Conservation (phyloP, 2,797 vertebrate species). For the Mastacembelus armatus region DNA sequence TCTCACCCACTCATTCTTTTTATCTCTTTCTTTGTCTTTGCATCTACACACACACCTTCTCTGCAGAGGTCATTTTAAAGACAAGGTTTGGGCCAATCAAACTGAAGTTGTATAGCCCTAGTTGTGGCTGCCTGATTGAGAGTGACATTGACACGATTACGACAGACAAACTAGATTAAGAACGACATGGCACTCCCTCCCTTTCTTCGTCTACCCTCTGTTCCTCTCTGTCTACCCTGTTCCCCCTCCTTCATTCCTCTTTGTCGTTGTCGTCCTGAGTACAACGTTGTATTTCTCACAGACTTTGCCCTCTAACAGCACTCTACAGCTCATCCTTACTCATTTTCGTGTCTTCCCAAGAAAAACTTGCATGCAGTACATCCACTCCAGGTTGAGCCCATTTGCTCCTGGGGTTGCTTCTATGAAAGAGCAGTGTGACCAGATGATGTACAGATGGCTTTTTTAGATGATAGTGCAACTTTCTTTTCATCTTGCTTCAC, state of each 20-base stretch:
- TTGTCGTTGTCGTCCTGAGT: constrained; percentile 62
- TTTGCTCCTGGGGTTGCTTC: neutral
- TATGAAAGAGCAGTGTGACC: neutral
- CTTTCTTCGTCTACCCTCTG: constrained; percentile 73
- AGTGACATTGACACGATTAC: constrained; percentile 91
- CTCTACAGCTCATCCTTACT: constrained; percentile 30
- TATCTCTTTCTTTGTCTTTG: constrained; percentile 19
- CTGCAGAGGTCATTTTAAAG: constrained; percentile 83
- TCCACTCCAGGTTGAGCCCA: neutral
- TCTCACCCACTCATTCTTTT: constrained; percentile 31
- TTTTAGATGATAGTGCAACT: neutral
- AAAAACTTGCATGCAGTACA: neutral
- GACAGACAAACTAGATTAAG: constrained; percentile 87
- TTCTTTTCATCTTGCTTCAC: neutral
- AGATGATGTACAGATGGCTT: neutral
- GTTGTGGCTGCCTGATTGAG: constrained; percentile 87
- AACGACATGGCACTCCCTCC: constrained; percentile 81
- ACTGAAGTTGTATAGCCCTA: constrained; percentile 86
- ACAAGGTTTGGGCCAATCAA: constrained; percentile 82
- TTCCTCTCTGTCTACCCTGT: constrained; percentile 62
- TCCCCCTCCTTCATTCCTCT: constrained; percentile 61
- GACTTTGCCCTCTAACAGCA: constrained; percentile 53
- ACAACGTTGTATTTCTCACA: constrained; percentile 41
- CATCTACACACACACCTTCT: constrained; percentile 60
- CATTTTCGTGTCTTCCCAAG: constrained; percentile 6